Percentiles rank a stretch among this genome's conserved stretches.
These are phyloP conservation scores for Zaprionus lachaisei DNA, from an alignment of 1,140 invertebrate genomes.

Conservation along the genomic window DNA sequence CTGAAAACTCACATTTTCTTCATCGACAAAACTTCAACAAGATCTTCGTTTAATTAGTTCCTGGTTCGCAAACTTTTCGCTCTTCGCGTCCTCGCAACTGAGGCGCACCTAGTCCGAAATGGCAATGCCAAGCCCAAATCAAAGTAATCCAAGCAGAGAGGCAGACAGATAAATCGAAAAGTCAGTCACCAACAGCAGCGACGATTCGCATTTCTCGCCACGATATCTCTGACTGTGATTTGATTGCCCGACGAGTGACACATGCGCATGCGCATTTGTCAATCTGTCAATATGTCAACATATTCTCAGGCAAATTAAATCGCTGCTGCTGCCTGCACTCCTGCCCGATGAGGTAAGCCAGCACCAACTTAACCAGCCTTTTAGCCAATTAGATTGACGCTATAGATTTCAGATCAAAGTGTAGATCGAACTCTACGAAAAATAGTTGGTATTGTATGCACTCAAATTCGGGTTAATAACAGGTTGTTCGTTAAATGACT, in stretches of 20 bases:
- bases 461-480: not conserved
- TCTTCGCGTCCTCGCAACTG: not conserved
- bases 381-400: conserved; percentile 3
- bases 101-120: conserved; percentile 22
- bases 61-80: conserved; percentile 5
- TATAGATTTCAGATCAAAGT: not conserved
- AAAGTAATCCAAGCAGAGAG: not conserved
- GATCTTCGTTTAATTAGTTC: conserved; percentile 6
- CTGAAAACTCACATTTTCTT: not conserved
- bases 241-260: conserved; percentile 27
- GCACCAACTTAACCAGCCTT: not conserved
- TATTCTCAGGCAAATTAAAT: conserved; percentile 48
- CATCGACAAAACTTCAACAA: not conserved
- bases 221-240: conserved; percentile 30
- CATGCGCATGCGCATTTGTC: conserved; percentile 53
- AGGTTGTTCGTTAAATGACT: conserved; percentile 8
- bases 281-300: conserved; percentile 53
- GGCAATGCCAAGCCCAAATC: conserved; percentile 24
- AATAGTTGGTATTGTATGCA: not conserved
- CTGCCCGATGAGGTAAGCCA: conserved; percentile 11
- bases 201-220: conserved; percentile 30
- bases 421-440: not conserved
- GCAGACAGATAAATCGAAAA: conserved; percentile 24
- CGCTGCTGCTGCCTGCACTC: not conserved
- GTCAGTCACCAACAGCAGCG: conserved; percentile 6